Evolutionary conservation across 2,113 vertebrate species (phyloP).

Genomic region (Cichladusa arquata): DNA sequence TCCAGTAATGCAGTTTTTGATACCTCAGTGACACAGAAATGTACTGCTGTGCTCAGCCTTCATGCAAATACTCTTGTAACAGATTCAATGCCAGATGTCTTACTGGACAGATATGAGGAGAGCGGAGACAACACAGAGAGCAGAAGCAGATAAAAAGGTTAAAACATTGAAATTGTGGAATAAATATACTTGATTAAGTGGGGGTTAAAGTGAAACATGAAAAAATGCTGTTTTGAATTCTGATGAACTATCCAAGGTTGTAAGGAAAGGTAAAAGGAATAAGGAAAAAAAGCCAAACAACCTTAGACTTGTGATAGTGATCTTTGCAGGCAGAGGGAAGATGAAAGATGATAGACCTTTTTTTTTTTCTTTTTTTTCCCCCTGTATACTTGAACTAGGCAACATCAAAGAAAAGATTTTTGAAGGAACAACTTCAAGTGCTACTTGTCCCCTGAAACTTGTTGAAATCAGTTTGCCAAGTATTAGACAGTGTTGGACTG

Average conservation of each 20-base stretch:
- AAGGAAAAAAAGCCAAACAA: background rate
- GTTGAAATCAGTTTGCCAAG: background rate
- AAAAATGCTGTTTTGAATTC: background rate
- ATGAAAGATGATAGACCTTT: background rate
- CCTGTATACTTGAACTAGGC: background rate
- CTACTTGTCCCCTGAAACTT: background rate
- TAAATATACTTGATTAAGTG: background rate
- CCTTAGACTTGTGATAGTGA: background rate
- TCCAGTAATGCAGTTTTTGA: background rate
- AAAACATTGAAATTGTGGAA: background rate
- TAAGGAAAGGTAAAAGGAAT: background rate
- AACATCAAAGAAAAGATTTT: background rate
- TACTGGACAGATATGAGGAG: background rate
- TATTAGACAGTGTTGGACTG: background rate
- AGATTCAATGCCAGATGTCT: background rate
- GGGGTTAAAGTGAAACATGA: background rate
- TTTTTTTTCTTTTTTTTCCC: background rate
- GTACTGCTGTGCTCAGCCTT: background rate
- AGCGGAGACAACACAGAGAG: background rate
- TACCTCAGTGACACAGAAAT: background rate
- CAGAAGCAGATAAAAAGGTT: background rate
- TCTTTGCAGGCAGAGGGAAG: background rate
- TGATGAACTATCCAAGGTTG: background rate
- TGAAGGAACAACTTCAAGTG: background rate
- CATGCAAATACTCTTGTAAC: background rate